Percentiles rank a stretch among this genome's conserved stretches.
These are phyloP conservation scores for Acropternis orthonyx DNA, from an alignment of 2,797 vertebrate species.

Conservation along the genomic window DNA sequence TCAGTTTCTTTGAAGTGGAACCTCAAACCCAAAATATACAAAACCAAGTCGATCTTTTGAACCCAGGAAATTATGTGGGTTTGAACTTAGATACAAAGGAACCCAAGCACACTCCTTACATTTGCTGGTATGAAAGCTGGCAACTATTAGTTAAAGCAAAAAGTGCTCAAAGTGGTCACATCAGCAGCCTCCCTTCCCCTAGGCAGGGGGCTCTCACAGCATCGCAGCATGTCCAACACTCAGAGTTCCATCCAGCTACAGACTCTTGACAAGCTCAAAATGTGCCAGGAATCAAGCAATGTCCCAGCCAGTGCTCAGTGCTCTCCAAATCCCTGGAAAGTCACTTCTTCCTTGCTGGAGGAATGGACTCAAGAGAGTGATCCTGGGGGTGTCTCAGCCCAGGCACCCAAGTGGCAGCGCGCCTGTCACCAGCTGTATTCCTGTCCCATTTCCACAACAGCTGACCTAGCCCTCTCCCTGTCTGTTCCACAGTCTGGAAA, in stretches of 20 bases:
- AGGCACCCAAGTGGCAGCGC: background rate
- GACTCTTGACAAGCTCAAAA: background rate
- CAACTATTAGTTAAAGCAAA: background rate
- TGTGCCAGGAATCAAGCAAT: background rate
- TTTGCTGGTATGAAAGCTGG: background rate
- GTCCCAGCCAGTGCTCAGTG: background rate
- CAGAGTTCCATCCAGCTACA: background rate
- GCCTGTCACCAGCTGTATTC: background rate
- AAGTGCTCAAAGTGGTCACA: background rate
- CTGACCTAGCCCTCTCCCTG: background rate
- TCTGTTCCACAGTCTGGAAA: background rate
- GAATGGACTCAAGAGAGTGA: background rate
- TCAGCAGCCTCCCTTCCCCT: background rate
- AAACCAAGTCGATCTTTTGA: conserved; percentile 3
- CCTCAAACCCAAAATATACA: background rate
- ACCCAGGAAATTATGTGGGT: background rate
- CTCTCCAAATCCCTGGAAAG: background rate
- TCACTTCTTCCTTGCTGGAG: background rate
- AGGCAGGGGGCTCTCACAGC: rapidly evolving
- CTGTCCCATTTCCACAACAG: background rate
- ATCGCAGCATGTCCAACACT: background rate
- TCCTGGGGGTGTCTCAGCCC: rapidly evolving
- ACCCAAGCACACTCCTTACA: background rate
- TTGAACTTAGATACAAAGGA: background rate
- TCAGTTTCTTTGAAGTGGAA: background rate